phyloP scores from a whole-genome alignment of 2,797 vertebrate species.

The Myioborus melanocephalus region DNA sequence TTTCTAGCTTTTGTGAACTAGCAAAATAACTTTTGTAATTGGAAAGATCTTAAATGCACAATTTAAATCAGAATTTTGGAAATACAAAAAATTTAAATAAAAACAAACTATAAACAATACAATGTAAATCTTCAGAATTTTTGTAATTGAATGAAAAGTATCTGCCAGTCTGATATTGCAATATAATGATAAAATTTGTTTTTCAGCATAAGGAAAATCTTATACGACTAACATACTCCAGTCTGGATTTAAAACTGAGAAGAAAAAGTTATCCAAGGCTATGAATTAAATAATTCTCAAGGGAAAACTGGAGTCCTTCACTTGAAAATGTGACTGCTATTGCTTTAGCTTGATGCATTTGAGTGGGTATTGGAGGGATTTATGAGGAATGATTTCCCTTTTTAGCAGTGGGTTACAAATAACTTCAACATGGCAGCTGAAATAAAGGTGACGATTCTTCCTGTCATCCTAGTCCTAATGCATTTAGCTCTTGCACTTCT shows the following conservation, averaged over 20 bases:
- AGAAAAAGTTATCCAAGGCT: not conserved
- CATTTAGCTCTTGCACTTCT: not conserved
- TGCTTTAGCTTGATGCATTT: not conserved
- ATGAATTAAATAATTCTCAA: not conserved
- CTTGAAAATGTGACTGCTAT: not conserved
- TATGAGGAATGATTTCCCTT: not conserved
- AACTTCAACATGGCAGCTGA: not conserved
- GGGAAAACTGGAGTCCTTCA: not conserved
- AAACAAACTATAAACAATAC: not conserved
- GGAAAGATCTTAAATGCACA: slow-evolving; percentile 8
- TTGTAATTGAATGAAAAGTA: not conserved
- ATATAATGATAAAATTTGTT: not conserved
- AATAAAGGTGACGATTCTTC: not conserved
- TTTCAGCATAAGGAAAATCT: not conserved
- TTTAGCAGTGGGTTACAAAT: not conserved
- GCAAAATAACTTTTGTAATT: slow-evolving; percentile 33
- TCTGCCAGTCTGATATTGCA: not conserved
- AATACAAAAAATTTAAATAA: not conserved
- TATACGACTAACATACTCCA: not conserved
- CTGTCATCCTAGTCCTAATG: not conserved
- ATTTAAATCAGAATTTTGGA: not conserved
- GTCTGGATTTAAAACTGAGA: not conserved
- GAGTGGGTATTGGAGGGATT: not conserved
- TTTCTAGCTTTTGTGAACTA: slow-evolving; percentile 47
- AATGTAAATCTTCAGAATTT: not conserved